phyloP scores from a whole-genome alignment of 2,888 invertebrate species.

The Spisula subtruncata region DNA sequence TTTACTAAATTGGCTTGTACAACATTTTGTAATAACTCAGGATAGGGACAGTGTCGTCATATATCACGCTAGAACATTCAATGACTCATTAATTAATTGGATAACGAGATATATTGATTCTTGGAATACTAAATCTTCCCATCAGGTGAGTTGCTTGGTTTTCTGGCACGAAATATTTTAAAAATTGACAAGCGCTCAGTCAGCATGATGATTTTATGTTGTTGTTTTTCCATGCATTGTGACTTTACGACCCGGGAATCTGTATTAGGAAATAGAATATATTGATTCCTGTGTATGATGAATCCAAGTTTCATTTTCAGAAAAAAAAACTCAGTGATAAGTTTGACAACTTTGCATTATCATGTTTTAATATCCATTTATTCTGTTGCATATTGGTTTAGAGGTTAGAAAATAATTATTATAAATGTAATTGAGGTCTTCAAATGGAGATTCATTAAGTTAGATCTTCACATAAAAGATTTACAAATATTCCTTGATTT shows the following conservation, averaged over 20 bases:
- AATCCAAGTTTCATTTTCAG: too few relatives aligned
- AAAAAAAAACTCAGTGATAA: too few relatives aligned
- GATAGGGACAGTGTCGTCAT: background rate
- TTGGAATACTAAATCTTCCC: constrained; percentile 1
- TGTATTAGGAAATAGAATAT: too few relatives aligned
- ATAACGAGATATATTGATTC: constrained; percentile 36
- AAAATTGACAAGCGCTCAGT: background rate
- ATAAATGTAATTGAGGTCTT: too few relatives aligned
- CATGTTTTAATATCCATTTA: too few relatives aligned
- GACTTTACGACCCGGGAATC: background rate
- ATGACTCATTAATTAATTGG: constrained; percentile 40
- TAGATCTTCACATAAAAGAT: too few relatives aligned
- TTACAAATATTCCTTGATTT: too few relatives aligned
- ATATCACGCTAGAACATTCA: background rate
- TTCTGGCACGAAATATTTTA: constrained; percentile 11
- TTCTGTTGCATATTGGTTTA: too few relatives aligned
- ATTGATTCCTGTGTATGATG: too few relatives aligned
- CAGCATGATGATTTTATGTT: background rate
- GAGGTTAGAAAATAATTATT: too few relatives aligned
- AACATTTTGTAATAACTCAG: background rate
- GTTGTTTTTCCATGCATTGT: background rate
- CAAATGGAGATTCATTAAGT: too few relatives aligned
- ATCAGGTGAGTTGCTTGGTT: constrained; percentile 36
- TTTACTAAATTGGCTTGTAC: background rate
- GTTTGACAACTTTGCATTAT: too few relatives aligned